Conservation (phyloP, 2,888 invertebrate genomes). For the Argyresthia albistria region DNA sequence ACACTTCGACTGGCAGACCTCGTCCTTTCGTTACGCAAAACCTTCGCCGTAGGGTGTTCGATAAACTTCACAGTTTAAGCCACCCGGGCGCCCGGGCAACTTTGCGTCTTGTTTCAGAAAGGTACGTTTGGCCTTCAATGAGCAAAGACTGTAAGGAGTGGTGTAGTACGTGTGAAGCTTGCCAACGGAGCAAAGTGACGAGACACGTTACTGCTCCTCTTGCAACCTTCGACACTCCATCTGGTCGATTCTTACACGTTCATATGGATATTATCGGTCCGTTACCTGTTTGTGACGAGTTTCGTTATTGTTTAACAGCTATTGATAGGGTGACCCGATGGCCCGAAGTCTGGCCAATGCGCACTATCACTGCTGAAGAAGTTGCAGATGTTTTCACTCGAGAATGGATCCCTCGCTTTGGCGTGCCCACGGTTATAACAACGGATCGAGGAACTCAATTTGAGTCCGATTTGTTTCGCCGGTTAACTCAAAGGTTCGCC, state of each 20-base stretch:
- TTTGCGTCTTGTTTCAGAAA: conserved; percentile 16
- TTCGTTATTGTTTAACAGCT: background rate
- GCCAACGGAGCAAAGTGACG: conserved; percentile 21
- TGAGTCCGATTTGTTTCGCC: too few relatives aligned
- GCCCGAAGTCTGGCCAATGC: too few relatives aligned
- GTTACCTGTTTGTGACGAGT: background rate
- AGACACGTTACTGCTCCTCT: conserved; percentile 12
- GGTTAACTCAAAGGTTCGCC: too few relatives aligned
- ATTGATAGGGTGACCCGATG: too few relatives aligned
- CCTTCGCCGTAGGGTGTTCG: background rate
- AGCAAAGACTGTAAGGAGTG: conserved; percentile 20
- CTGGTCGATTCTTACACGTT: conserved; percentile 1
- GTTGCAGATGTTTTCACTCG: too few relatives aligned
- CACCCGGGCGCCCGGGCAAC: conserved; percentile 6
- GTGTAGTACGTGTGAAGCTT: conserved; percentile 18
- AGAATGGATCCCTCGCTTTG: too few relatives aligned
- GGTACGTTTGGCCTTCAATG: conserved; percentile 29
- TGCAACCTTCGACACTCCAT: conserved; percentile 4
- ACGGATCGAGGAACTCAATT: too few relatives aligned
- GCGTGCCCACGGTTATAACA: too few relatives aligned
- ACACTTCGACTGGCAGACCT: conserved; percentile 2
- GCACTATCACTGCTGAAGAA: too few relatives aligned
- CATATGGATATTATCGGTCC: conserved; percentile 6
- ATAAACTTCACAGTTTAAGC: conserved; percentile 4
- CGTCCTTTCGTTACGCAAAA: conserved; percentile 3